Evolutionary conservation across 1,140 invertebrate species (phyloP), one percentile per base, ranked within the genome.

Genomic region (Stegodyphus dumicola): DNA sequence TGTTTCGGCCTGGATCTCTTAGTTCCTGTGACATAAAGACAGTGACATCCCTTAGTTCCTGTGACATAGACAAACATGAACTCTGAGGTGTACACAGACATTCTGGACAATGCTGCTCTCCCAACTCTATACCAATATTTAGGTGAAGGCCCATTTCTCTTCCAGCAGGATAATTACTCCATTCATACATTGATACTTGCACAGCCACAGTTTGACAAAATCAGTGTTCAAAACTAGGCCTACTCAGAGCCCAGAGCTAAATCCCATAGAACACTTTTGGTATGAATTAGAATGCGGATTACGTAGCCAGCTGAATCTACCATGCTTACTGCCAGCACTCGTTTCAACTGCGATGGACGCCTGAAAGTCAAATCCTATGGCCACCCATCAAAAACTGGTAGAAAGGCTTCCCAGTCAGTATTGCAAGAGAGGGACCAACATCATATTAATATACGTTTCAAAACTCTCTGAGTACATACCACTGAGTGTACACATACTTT

Each of bases 341-440:
- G 3, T 33, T 33, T 33, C 33, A 33, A 3, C 33, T 33, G 33
- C 3, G 33, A 33, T 33, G 33, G 33, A 33, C 3, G 2, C 51
- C 67, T 69, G 73, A 18, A 75, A 80, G 77, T 6, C 77, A 80
- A 77, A 0, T 80, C 51, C 67, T 69, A 60, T 33, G 49, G n/a
- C 77, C 18, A 53, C 5, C 53, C 52, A 80, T 54, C 77, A 54
- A 80, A 60, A 77, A n/a, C 52, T 77, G 6, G 7, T 80, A 49
- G 60, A 69, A 70, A 69, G 66, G 70, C 77, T 6, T 80, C 77
- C 49, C 77, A 80, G 67, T 69, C 6, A 80, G 69, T 7, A 52
- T 70, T 80, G 65, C 33, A 70, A 80, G 70, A 67, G 64, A 6
- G 48, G 49, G 33, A 66, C 77, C 51, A 70, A 75, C 73, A 75